Evolutionary conservation across 2,888 invertebrate species (phyloP).

Genomic region (Protodeltote pygarga): DNA sequence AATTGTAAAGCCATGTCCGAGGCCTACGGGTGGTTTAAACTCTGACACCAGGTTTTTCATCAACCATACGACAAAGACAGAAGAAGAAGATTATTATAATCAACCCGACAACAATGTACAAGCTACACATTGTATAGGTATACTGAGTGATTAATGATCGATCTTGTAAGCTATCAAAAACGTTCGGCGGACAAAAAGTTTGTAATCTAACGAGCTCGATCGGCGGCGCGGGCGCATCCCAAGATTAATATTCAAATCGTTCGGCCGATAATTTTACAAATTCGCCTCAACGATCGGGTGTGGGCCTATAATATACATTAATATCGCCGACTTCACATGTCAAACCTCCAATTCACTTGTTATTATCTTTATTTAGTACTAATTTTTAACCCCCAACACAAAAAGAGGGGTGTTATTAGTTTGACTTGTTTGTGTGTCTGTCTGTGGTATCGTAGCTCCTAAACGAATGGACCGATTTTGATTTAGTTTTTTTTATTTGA

Average conservation of each 20-base stretch:
- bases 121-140: slow-evolving; percentile 6
- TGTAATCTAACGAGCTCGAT: slow-evolving; percentile 58
- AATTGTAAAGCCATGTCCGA: no score
- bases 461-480: no score
- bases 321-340: slow-evolving; percentile 80
- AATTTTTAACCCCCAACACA: no score
- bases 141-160: slow-evolving; percentile 38
- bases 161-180: slow-evolving; percentile 35
- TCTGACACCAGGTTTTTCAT: no score
- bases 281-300: slow-evolving; percentile 78
- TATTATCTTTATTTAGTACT: slow-evolving; percentile 84
- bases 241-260: slow-evolving; percentile 81
- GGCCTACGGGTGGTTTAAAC: no score
- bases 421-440: no score
- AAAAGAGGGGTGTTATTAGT: no score
- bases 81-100: no score
- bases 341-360: slow-evolving; percentile 79
- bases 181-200: slow-evolving; percentile 47
- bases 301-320: slow-evolving; percentile 84
- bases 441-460: no score
- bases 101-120: slow-evolving; percentile 2
- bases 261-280: slow-evolving; percentile 82
- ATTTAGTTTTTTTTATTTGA: no score
- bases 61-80: no score
- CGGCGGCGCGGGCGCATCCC: slow-evolving; percentile 57